Base-by-base conservation (phyloP, 2,888 invertebrate species). In the Acrocyrtus sp. region DNA sequence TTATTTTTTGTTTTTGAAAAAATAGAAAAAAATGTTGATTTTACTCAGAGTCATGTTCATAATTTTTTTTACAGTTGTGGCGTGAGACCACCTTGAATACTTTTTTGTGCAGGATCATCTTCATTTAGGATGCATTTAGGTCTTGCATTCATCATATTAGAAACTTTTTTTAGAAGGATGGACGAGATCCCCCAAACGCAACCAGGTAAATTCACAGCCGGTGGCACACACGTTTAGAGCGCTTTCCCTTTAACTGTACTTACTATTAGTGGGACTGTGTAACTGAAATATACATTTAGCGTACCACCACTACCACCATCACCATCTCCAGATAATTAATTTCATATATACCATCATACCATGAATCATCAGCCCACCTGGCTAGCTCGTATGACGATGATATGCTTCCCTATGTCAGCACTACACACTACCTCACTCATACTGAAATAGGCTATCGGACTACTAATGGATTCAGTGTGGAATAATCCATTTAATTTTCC, bases 321-420 rank as follows among this genome's bases (percentile, higher is more conserved):
- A 50, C 51, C 22, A 66, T 66, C 17, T 66, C 41, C 17, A 48
- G 56, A 66, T 66, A 67, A 67, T 67, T 67, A 67, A 67, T 67
- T 57, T 67, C 51, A 41, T 51, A 47, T 26, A 51, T 67, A n/a
- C n/a, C n/a, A n/a, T n/a, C n/a, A n/a, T n/a, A n/a, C n/a, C 51
- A 66, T 66, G 34, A 54, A 22, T 12, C 54, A 5, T 34, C 34
- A 58, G 67, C 58, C 67, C 67, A 67, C 67, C 67, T 67, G 58
- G 67, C 54, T 27, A 50, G n/a, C n/a, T n/a, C n/a, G n/a, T n/a
- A n/a, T n/a, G n/a, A n/a, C n/a, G 47, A 58, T 29, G 58, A 50
- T 50, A 39, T 60, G 54, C 17, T 53, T 54, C 47, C 65, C 47
- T 65, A 45, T 47, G 47, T 66, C 66, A 57, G 66, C 57, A 57